These are phyloP conservation scores for Chloromyia formosa DNA, from an alignment of 2,888 invertebrate genomes.

Conservation along the genomic window DNA sequence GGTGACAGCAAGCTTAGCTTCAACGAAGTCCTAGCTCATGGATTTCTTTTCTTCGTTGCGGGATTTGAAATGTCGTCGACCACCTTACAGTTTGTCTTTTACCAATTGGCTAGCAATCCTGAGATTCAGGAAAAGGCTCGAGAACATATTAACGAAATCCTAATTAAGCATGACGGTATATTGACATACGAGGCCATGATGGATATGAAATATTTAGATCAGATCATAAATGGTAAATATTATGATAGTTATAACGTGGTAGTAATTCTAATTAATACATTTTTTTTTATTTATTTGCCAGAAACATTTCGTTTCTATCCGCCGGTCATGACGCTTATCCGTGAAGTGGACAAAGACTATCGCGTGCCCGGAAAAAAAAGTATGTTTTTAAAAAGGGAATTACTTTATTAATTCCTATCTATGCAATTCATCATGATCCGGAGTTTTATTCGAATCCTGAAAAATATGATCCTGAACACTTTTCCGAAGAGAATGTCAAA, in stretches of 20 bases:
- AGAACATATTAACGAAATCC: constrained; percentile 24
- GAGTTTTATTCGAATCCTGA: constrained; percentile 58
- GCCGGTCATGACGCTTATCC: constrained; percentile 58
- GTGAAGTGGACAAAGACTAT: constrained; percentile 54
- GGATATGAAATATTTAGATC: constrained; percentile 46
- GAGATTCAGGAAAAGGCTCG: constrained; percentile 43
- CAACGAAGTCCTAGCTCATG: constrained; percentile 52
- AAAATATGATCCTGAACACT: constrained; percentile 60
- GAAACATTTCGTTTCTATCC: constrained; percentile 66
- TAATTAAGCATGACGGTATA: constrained; percentile 34
- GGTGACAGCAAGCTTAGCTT: constrained; percentile 12
- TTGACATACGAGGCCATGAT: constrained; percentile 44
- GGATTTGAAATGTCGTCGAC: constrained; percentile 60
- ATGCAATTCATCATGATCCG: constrained; percentile 58
- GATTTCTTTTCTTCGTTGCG: constrained; percentile 52
- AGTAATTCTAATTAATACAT: too few relatives aligned
- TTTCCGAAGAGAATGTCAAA: constrained; percentile 54
- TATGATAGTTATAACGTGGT: background rate
- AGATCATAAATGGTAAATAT: constrained; percentile 36
- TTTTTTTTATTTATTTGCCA: too few relatives aligned
- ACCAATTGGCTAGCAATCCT: constrained; percentile 53
- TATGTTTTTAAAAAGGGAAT: constrained; percentile 53
- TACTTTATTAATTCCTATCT: constrained; percentile 53
- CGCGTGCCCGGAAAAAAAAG: constrained; percentile 52
- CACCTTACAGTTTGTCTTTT: constrained; percentile 55